Conservation (phyloP, 1,140 invertebrate genomes). For the Lethrus apterus region DNA sequence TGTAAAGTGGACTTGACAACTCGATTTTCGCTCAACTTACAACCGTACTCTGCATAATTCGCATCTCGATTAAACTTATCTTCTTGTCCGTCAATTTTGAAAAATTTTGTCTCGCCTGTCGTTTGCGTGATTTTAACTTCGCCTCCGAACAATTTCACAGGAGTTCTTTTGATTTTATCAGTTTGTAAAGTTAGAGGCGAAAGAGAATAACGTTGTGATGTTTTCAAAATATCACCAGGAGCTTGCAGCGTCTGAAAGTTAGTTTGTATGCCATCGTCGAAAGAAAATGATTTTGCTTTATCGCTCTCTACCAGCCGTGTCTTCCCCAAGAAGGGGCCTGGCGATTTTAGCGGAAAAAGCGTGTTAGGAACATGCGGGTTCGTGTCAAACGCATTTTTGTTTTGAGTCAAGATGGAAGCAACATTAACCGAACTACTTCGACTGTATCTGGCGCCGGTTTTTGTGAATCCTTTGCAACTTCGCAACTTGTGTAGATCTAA, state of each 20-base stretch:
- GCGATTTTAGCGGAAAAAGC: slow-evolving; percentile 58
- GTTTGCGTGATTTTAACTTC: slow-evolving; percentile 58
- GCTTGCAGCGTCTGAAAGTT: not conserved
- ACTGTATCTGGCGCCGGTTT: slow-evolving; percentile 31
- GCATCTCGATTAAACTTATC: slow-evolving; percentile 19
- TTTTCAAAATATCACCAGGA: slow-evolving; percentile 15
- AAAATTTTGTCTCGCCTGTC: slow-evolving; percentile 57
- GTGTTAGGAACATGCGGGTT: slow-evolving; percentile 38
- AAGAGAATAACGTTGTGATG: slow-evolving; percentile 18
- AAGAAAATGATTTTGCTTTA: slow-evolving; percentile 39
- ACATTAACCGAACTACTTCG: slow-evolving; percentile 40
- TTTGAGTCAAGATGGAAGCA: slow-evolving; percentile 39
- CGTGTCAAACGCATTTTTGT: slow-evolving; percentile 39
- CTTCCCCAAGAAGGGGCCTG: slow-evolving; percentile 69
- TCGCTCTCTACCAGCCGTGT: slow-evolving; percentile 64
- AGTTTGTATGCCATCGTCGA: slow-evolving; percentile 28
- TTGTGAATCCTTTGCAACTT: slow-evolving; percentile 36
- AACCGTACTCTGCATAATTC: slow-evolving; percentile 26
- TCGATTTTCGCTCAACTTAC: slow-evolving; percentile 38
- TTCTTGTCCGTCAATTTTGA: slow-evolving; percentile 56
- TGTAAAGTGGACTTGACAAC: slow-evolving; percentile 66
- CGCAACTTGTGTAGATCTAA: slow-evolving; percentile 38
- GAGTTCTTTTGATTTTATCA: slow-evolving; percentile 39
- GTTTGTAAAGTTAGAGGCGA: slow-evolving; percentile 25
- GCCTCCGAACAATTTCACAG: slow-evolving; percentile 68